These are phyloP conservation scores for Melanotus villosus DNA, from an alignment of 2,888 invertebrate species.

Conservation along the genomic window DNA sequence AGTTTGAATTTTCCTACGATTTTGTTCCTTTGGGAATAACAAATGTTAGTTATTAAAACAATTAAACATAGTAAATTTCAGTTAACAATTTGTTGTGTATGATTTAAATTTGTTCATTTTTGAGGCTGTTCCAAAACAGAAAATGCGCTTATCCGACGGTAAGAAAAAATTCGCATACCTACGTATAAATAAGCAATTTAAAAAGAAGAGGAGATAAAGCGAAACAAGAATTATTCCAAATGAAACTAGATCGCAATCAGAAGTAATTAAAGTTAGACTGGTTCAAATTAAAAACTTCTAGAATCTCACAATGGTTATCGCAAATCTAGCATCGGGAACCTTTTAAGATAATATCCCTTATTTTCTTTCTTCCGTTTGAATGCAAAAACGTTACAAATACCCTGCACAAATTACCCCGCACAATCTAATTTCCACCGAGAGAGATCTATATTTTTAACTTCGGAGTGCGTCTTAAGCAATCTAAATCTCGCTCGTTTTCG, in stretches of 20 bases:
- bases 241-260: constrained; percentile 41
- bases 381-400: constrained; percentile 43
- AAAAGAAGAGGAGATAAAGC: constrained; percentile 30
- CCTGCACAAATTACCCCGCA: constrained; percentile 42
- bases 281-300: constrained; percentile 47
- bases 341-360: constrained; percentile 42
- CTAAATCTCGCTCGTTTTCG: constrained; percentile 40
- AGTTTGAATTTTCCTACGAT: too few relatives aligned
- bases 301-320: constrained; percentile 44
- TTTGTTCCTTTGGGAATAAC: too few relatives aligned
- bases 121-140: background rate
- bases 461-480: constrained; percentile 37
- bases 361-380: constrained; percentile 39
- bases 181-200: constrained; percentile 28
- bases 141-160: background rate
- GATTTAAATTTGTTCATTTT: background rate
- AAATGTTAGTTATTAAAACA: too few relatives aligned
- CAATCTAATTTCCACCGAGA: constrained; percentile 42
- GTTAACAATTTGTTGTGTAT: too few relatives aligned
- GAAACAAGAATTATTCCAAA: constrained; percentile 36
- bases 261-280: constrained; percentile 46
- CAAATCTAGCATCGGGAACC: constrained; percentile 41
- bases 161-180: constrained; percentile 18
- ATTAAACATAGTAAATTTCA: too few relatives aligned
- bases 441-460: constrained; percentile 41